Conservation (phyloP, 2,113 vertebrate species). For the Mesoclemmys tuberculata region DNA sequence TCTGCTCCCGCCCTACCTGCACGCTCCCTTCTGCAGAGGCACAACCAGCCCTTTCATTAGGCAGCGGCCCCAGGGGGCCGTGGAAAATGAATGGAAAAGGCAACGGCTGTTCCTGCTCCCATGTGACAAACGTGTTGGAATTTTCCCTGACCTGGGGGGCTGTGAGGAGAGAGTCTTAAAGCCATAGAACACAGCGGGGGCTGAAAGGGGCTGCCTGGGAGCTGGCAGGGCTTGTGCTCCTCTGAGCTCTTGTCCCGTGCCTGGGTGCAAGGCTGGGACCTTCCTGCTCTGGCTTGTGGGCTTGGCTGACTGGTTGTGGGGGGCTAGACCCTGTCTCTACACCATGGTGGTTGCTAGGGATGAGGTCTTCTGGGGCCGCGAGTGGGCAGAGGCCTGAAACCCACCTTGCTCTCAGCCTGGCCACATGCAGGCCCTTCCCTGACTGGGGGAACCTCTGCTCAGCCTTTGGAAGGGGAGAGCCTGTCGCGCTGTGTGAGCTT, state of each 20-base stretch:
- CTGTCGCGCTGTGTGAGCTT: too few species aligned
- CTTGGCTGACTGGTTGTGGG: fast-evolving
- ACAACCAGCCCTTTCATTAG: constrained; percentile 63
- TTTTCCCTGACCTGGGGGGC: constrained; percentile 52
- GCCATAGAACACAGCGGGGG: not conserved
- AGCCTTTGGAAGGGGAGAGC: too few species aligned
- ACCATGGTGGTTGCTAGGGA: not conserved
- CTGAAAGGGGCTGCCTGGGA: not conserved
- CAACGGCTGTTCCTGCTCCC: constrained; percentile 57
- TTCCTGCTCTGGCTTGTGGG: not conserved
- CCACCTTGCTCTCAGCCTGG: not conserved
- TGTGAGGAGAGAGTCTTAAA: constrained; percentile 56
- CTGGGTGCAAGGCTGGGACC: not conserved
- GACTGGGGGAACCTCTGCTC: not conserved
- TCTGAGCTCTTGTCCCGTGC: not conserved
- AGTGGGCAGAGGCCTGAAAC: not conserved
- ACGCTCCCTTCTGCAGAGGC: not conserved
- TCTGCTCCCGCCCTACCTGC: constrained; percentile 40
- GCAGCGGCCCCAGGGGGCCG: constrained; percentile 8
- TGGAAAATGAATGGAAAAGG: constrained; percentile 72
- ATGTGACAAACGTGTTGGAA: constrained; percentile 62
- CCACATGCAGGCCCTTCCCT: too few species aligned
- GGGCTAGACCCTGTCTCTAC: not conserved
- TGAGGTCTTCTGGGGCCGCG: not conserved
- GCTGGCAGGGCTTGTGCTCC: not conserved